Evolutionary conservation across 1,140 invertebrate genomes (phyloP).

Genomic region (Helicoverpa armigera): DNA sequence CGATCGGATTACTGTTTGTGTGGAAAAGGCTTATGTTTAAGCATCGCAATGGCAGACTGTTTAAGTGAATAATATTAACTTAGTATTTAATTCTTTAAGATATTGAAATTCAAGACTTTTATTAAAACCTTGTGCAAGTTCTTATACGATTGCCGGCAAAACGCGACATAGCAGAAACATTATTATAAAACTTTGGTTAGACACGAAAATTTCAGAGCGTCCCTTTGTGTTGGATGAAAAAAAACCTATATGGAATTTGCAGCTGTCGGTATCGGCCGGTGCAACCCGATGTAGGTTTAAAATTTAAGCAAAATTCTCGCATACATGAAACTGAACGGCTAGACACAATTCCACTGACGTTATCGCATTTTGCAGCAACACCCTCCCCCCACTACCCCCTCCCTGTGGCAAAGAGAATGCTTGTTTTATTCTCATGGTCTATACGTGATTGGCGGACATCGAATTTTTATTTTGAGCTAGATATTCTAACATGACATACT

Average conservation of each 20-base stretch:
- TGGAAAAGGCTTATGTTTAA: background rate
- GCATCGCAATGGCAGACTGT: too few species aligned
- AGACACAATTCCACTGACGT: slow-evolving; percentile 54
- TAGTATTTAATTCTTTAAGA: too few species aligned
- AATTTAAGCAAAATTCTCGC: slow-evolving; percentile 51
- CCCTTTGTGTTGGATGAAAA: slow-evolving; percentile 24
- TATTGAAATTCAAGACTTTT: too few species aligned
- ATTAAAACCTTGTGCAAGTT: too few species aligned
- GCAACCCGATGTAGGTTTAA: slow-evolving; percentile 41
- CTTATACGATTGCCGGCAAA: background rate
- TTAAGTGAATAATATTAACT: too few species aligned
- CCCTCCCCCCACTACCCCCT: slow-evolving; percentile 17
- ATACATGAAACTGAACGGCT: slow-evolving; percentile 51
- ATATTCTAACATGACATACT: slow-evolving; percentile 41
- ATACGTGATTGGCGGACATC: slow-evolving; percentile 54
- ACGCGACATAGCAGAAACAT: background rate
- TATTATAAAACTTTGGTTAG: slow-evolving; percentile 21
- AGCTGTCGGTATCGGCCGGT: slow-evolving; percentile 39
- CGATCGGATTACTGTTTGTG: background rate
- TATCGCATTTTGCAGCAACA: slow-evolving; percentile 53
- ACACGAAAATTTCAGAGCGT: slow-evolving; percentile 13
- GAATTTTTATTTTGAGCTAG: slow-evolving; percentile 50
- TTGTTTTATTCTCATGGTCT: slow-evolving; percentile 53
- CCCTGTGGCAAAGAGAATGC: slow-evolving; percentile 43
- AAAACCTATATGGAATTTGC: slow-evolving; percentile 16